These are phyloP conservation scores for Drosophila melanica DNA, from an alignment of 1,140 invertebrate genomes.

Conservation along the genomic window DNA sequence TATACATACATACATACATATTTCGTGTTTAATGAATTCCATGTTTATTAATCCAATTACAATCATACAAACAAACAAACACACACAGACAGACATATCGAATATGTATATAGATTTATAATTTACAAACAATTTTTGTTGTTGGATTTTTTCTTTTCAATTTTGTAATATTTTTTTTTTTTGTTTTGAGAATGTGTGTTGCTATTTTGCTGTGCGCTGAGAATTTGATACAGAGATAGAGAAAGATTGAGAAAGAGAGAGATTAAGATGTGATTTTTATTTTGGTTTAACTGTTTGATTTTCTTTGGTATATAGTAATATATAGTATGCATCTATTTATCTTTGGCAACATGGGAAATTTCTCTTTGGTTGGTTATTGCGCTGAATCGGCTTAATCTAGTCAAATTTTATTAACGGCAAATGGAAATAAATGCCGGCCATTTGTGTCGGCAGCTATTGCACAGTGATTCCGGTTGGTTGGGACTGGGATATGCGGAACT, in stretches of 20 bases:
- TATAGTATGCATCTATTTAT: constrained; percentile 32
- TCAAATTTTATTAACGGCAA: constrained; percentile 50
- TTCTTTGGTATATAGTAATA: constrained; percentile 41
- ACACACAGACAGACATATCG: constrained; percentile 26
- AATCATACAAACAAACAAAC: constrained; percentile 35
- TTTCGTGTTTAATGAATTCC: constrained; percentile 6
- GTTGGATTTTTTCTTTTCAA: constrained; percentile 2
- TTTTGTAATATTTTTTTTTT: constrained; percentile 2
- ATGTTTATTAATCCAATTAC: constrained; percentile 26
- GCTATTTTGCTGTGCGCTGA: constrained; percentile 20
- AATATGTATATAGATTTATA: constrained; percentile 29
- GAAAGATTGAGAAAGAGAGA: constrained; percentile 1
- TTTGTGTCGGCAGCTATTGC: constrained; percentile 65
- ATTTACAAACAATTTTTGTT: constrained; percentile 35
- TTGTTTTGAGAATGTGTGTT: constrained; percentile 16
- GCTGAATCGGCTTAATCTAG: constrained; percentile 54
- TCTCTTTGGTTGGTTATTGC: constrained; percentile 22
- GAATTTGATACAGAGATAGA: constrained; percentile 9
- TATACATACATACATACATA: constrained; percentile 10
- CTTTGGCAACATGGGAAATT: constrained; percentile 78
- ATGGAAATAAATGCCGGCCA: constrained; percentile 45
- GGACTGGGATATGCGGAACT: constrained; percentile 26
- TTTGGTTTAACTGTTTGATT: constrained; percentile 59
- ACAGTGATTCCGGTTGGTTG: constrained; percentile 72
- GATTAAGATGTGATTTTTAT: constrained; percentile 26